Conservation (phyloP, 2,888 invertebrate species). For the Archaeoteleia sp. region DNA sequence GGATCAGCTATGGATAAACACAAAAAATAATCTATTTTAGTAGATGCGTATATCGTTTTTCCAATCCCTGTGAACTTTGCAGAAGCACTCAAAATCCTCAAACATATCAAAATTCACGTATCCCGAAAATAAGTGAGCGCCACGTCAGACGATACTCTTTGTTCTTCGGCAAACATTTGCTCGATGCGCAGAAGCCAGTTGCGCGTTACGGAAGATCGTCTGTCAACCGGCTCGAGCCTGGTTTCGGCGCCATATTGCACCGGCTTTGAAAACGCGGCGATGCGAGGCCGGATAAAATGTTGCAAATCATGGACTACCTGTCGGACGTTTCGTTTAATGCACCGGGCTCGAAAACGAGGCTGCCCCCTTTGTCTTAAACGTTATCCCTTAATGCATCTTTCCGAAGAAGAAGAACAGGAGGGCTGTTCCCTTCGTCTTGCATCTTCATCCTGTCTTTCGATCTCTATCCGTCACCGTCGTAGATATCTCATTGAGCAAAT, state of each 20-base stretch:
- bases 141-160: conserved; percentile 64
- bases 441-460: conserved; percentile 10
- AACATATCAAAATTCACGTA: conserved; percentile 68
- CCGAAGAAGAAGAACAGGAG: conserved; percentile 5
- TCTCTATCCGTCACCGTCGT: conserved; percentile 24
- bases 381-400: conserved; percentile 48
- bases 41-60: conserved; percentile 32
- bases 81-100: conserved; percentile 62
- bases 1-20: too few relatives aligned
- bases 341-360: conserved; percentile 41
- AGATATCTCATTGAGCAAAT: too few relatives aligned
- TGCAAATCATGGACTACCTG: conserved; percentile 75
- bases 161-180: conserved; percentile 68
- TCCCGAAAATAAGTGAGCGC: conserved; percentile 58
- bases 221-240: conserved; percentile 37
- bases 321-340: conserved; percentile 56
- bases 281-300: conserved; percentile 68
- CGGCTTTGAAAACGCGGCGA: conserved; percentile 56
- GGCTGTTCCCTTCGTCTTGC: neutral
- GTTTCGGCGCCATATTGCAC: conserved; percentile 57
- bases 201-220: conserved; percentile 28
- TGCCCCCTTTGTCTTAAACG: conserved; percentile 54
- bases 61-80: conserved; percentile 13
- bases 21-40: too few relatives aligned
- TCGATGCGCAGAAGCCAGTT: conserved; percentile 27